These are phyloP conservation scores for Phymorhynchus buccinoides DNA, from an alignment of 1,140 invertebrate genomes.

Conservation along the genomic window DNA sequence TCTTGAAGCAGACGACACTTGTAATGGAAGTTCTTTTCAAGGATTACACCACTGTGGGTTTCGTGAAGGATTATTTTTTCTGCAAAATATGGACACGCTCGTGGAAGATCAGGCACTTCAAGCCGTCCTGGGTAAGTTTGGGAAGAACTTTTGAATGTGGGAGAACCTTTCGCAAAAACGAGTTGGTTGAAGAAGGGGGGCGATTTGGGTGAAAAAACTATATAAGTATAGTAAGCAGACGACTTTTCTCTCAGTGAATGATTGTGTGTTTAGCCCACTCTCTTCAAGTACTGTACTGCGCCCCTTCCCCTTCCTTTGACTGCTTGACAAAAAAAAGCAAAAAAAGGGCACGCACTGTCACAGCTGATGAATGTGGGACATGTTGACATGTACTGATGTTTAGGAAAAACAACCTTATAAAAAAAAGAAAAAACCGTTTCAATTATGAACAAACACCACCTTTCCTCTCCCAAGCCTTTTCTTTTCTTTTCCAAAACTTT, in stretches of 20 bases:
- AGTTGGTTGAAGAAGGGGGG: not conserved
- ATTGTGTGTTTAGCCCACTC: not conserved
- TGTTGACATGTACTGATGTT: no score
- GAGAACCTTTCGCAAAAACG: not conserved
- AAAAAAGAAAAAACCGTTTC: no score
- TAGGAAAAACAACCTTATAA: no score
- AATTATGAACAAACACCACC: no score
- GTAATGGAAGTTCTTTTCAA: conserved; percentile 6
- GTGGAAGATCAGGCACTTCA: conserved; percentile 20
- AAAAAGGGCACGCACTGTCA: no score
- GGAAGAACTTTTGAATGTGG: no score
- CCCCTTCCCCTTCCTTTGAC: not conserved
- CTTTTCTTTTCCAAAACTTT: no score
- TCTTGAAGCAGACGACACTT: conserved; percentile 21
- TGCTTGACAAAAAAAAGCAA: not conserved
- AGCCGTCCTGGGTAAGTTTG: conserved; percentile 25
- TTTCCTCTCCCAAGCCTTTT: no score
- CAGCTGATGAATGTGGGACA: no score
- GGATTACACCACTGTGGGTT: not conserved
- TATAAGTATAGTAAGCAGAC: not conserved
- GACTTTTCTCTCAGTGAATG: not conserved
- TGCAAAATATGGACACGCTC: not conserved
- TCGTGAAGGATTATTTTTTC: not conserved
- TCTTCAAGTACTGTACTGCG: not conserved
- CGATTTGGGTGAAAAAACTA: not conserved